Evolutionary conservation across 1,140 invertebrate genomes (phyloP).

Genomic region (Bombus impatiens): DNA sequence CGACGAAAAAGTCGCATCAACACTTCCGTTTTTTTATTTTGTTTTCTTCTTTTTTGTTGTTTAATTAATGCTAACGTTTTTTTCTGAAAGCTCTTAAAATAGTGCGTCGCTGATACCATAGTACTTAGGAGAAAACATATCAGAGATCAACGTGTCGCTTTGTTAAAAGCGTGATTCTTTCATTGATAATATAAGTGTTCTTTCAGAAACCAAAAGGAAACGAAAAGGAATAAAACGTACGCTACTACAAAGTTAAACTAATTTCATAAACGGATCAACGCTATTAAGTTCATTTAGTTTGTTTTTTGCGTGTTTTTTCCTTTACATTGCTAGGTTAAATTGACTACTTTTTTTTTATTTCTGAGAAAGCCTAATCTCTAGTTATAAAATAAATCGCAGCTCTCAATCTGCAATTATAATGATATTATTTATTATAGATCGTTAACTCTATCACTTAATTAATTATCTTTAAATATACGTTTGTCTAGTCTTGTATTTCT

Average conservation of each 20-base stretch:
- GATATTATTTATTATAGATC: constrained; percentile 65
- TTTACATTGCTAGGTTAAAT: constrained; percentile 71
- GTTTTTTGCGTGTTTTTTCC: constrained; percentile 34
- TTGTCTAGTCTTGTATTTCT: constrained; percentile 79
- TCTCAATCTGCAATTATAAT: constrained; percentile 64
- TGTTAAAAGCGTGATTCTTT: constrained; percentile 21
- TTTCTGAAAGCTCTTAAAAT: constrained; percentile 40
- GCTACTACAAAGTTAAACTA: constrained; percentile 27
- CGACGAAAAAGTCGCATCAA: constrained; percentile 1
- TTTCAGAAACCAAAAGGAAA: neutral
- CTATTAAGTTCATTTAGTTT: constrained; percentile 31
- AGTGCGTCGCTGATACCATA: constrained; percentile 16
- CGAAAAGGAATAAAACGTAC: constrained; percentile 28
- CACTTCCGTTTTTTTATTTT: neutral
- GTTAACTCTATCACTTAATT: constrained; percentile 67
- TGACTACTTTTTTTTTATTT: constrained; percentile 69
- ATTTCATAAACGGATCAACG: constrained; percentile 49
- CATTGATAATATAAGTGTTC: neutral
- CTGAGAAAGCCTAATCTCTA: constrained; percentile 66
- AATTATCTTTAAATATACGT: constrained; percentile 69
- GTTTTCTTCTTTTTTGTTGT: neutral
- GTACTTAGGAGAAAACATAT: constrained; percentile 38
- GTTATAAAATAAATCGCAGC: constrained; percentile 74
- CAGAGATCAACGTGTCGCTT: constrained; percentile 59
- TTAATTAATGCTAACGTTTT: neutral